A percentile compares a stretch with the other conserved stretches of the same genome.
Evolutionary conservation across 2,888 invertebrate species (phyloP).

Genomic region (Rhingia rostrata): DNA sequence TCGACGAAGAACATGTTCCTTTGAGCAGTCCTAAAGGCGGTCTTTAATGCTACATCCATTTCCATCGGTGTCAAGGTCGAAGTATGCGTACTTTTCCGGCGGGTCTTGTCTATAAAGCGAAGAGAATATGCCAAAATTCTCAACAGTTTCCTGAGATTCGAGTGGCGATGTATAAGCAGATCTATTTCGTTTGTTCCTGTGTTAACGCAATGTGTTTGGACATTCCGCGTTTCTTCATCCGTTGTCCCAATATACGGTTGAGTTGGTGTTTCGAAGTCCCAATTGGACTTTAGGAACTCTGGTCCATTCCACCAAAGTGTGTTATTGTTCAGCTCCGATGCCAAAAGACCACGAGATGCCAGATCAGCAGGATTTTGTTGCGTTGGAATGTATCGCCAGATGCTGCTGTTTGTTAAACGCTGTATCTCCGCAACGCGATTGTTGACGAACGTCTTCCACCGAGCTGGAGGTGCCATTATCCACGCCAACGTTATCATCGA

Average conservation of each 20-base stretch:
- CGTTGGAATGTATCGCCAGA: slow-evolving; percentile 60
- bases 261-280: slow-evolving; percentile 5
- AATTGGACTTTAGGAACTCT: slow-evolving; percentile 11
- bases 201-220: too few species aligned
- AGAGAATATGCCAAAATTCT: slow-evolving; percentile 1
- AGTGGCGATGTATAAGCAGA: too few species aligned
- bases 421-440: slow-evolving; percentile 68
- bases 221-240: slow-evolving; percentile 5
- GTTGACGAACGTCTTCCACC: slow-evolving; percentile 58
- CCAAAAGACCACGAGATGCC: slow-evolving; percentile 42
- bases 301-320: slow-evolving; percentile 26
- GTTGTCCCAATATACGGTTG: slow-evolving; percentile 8
- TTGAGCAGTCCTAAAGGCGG: not conserved
- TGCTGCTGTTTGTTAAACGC: slow-evolving; percentile 12
- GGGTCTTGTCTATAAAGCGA: slow-evolving; percentile 8
- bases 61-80: slow-evolving; percentile 1
- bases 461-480: slow-evolving; percentile 47
- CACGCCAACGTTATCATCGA: slow-evolving; percentile 63
- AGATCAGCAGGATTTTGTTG: slow-evolving; percentile 69
- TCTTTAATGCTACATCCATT: not conserved
- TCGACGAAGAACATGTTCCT: not conserved
- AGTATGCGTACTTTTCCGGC: not conserved
- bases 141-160: too few species aligned
- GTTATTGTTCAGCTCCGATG: not conserved
- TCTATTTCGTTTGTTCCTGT: too few species aligned